Evolutionary conservation across 2,888 invertebrate species (phyloP).

Genomic region (Neoaliturus tenellus): DNA sequence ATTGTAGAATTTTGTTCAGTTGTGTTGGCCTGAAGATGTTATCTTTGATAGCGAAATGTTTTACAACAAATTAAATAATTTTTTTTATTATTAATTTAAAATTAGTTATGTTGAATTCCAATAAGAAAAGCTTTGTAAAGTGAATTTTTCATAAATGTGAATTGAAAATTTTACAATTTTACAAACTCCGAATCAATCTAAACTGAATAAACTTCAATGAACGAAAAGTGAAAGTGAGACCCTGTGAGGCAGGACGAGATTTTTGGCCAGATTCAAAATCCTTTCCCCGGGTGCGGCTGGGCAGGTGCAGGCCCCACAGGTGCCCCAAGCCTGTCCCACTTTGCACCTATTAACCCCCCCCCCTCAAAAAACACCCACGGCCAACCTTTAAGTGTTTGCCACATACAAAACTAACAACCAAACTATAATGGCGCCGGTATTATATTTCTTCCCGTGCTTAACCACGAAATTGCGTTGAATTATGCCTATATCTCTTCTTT

Average conservation of each 20-base stretch:
- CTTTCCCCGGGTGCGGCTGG: not conserved
- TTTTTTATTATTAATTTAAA: too few relatives aligned
- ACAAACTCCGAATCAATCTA: too few relatives aligned
- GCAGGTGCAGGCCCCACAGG: not conserved
- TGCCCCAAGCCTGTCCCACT: not conserved
- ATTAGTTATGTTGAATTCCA: too few relatives aligned
- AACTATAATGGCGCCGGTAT: conserved; percentile 7
- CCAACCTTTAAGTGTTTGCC: not conserved
- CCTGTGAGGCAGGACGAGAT: not conserved
- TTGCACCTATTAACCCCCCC: not conserved
- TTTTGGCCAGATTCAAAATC: conserved; percentile 10
- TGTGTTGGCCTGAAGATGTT: too few relatives aligned
- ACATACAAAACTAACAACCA: conserved; percentile 25
- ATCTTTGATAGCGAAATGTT: too few relatives aligned
- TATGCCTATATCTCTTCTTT: conserved; percentile 28
- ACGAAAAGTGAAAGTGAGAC: not conserved
- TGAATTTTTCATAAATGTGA: too few relatives aligned
- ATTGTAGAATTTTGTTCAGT: too few relatives aligned
- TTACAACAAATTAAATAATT: too few relatives aligned
- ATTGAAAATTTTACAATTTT: too few relatives aligned
- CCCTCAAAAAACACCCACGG: conserved; percentile 2
- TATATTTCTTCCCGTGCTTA: conserved; percentile 1
- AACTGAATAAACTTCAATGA: too few relatives aligned
- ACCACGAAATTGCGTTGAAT: conserved; percentile 21
- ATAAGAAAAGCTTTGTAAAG: too few relatives aligned